Base-by-base conservation (phyloP, 2,888 invertebrate genomes). In the Strigamia maritima region DNA sequence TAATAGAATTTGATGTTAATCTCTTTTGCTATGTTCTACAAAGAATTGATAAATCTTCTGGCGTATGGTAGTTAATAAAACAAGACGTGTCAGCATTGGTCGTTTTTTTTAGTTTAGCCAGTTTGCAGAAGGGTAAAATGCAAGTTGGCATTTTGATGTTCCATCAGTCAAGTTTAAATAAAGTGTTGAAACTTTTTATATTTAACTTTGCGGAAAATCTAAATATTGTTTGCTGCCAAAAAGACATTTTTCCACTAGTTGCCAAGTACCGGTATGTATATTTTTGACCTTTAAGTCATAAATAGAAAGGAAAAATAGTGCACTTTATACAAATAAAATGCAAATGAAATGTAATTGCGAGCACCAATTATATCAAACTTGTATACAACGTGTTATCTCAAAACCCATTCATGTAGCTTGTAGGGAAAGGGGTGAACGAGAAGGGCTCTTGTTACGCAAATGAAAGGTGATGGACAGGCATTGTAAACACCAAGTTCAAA, bases 161-260 rank as follows among this genome's bases (percentile, higher is more conserved):
- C 19, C 22, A 54, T 54, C 54, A 54, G 19, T 54, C 54, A n/a
- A 54, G 54, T 54, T 54, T n/a, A 54, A 54, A 54, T 54, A 54
- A 19, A n/a, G 54, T 19, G 16, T 6, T 54, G 8, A 54, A 35
- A 35, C 35, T 35, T 19, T 54, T 54, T 54, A 19, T n/a, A 44
- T 44, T 54, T 54, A n/a, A 54, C 54, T 54, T 54, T 54, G 54
- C 2, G 19, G 19, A 54, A 54, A 54, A 19, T 54, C 54, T 19
- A 54, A 54, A 54, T 54, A 54, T 54, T 54, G 54, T 54, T 54
- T 54, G 54, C 54, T 54, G 54, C 54, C 54, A 54, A 54, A 54
- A 22, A 22, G 19, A 54, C 54, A 54, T 54, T 54, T 54, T 54
- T 54, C 19, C 19, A 54, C 54, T 19, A 8, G 54, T 54, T 54